Conservation (phyloP, 2,888 invertebrate genomes). For the Lumbricus terrestris region DNA sequence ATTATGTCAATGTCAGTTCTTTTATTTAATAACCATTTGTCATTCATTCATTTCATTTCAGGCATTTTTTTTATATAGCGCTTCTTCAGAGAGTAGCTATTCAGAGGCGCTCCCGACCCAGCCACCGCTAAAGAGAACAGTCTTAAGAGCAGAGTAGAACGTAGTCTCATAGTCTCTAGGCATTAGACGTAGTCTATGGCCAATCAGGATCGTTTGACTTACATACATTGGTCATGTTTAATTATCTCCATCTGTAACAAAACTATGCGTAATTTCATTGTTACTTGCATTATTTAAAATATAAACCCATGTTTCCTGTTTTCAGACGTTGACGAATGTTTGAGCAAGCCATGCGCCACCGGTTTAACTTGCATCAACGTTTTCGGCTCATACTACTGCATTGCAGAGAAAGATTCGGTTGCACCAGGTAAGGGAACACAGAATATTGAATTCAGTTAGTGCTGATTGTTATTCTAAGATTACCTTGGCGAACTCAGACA, state of each 20-base stretch:
- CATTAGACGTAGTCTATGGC: too few relatives aligned
- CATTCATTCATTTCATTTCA: neutral
- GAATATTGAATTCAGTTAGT: neutral
- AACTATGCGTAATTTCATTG: neutral
- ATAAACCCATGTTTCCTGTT: neutral
- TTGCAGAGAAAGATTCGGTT: neutral
- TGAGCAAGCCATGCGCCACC: neutral
- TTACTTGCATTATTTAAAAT: neutral
- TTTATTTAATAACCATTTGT: too few relatives aligned
- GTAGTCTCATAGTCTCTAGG: too few relatives aligned
- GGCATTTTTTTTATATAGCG: neutral
- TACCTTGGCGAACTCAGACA: neutral
- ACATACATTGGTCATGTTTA: neutral
- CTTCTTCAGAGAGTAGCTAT: too few relatives aligned
- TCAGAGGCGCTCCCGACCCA: too few relatives aligned
- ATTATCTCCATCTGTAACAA: neutral
- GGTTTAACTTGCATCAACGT: slow-evolving; percentile 8
- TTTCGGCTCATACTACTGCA: slow-evolving; percentile 12
- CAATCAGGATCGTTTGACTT: neutral
- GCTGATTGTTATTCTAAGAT: neutral
- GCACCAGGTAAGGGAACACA: neutral
- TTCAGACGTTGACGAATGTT: slow-evolving; percentile 17
- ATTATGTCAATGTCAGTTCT: too few relatives aligned
- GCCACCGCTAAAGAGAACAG: too few relatives aligned
- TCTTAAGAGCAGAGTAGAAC: too few relatives aligned